Evolutionary conservation across 1,140 invertebrate genomes (phyloP), one percentile per base, ranked within the genome.

Genomic region (Scaptomyza montana): DNA sequence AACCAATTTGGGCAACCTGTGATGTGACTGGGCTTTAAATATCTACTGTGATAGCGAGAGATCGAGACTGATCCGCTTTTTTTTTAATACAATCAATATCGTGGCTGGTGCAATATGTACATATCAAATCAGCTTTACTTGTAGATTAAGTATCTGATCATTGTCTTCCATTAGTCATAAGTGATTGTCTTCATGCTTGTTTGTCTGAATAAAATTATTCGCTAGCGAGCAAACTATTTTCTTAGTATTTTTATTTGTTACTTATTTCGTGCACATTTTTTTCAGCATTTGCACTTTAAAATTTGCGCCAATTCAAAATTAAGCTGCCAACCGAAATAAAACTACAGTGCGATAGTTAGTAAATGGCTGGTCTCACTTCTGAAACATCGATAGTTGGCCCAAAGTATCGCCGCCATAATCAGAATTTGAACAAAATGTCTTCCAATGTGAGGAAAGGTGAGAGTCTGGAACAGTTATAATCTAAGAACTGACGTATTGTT

Each of bases 141-240:
- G 2, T 71, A 84, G 51, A 36, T 41, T 70, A 47, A 50, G 47
- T 47, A 60, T 43, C 3, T 66, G 72, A 89, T 89, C 79, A 89
- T 74, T 89, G 85, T 89, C 84, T 89, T 89, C 79, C 85, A 89
- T 62, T 68, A 85, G 80, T 43, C 2, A 33, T 80, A 85, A 70
- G 49, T 36, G 13, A 76, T 69, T 85, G 81, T 86, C 80, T 84
- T 89, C 71, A 77, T 74, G 77, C 75, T 89, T 77, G 64, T 75
- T 70, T 77, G 53, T 80, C 65, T 70, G 69, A 77, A 75, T 68
- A 61, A 68, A 68, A 62, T 9, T 12, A 36, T 47, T 28, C 7
- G 21, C 19, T 28, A 25, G 56, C 3, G 10, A 56, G 9, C 39
- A 68, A 54, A 36, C 53, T 19, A 2, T 28, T 12, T 41, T 16